phyloP scores from a whole-genome alignment of 2,888 invertebrate genomes.

The Orchestes rusci region DNA sequence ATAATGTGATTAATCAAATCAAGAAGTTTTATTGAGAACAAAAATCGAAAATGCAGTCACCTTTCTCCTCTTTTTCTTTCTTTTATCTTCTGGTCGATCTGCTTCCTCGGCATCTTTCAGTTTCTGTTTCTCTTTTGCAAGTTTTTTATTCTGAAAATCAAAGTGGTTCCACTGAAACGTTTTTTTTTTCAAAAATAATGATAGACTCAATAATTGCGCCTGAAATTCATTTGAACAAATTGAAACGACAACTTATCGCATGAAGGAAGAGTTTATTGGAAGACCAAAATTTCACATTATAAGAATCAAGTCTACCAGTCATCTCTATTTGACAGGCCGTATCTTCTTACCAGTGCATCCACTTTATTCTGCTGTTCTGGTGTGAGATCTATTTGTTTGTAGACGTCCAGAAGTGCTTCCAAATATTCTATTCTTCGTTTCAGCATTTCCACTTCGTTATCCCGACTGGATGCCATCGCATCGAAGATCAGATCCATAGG shows the following conservation, averaged over 20 bases:
- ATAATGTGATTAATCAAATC: no score
- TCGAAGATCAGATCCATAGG: conserved; percentile 40
- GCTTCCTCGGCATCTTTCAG: conserved; percentile 3
- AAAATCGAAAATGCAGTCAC: no score
- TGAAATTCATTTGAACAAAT: no score
- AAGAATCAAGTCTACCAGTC: conserved; percentile 3
- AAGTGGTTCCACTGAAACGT: no score
- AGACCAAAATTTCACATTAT: no score
- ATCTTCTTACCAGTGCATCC: conserved; percentile 30
- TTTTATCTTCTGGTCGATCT: not conserved
- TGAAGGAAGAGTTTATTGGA: no score
- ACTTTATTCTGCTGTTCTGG: conserved; percentile 35
- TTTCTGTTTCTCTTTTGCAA: conserved; percentile 7
- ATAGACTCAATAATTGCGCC: no score
- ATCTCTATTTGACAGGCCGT: conserved; percentile 11
- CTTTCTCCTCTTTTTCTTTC: not conserved
- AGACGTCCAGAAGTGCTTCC: conserved; percentile 32
- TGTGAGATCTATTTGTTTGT: conserved; percentile 33
- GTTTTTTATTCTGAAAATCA: conserved; percentile 5
- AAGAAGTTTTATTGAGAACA: no score
- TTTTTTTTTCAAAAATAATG: no score
- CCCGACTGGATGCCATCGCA: conserved; percentile 43
- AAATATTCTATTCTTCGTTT: conserved; percentile 44
- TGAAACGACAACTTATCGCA: no score
- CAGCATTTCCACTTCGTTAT: conserved; percentile 47